Percentiles rank a stretch among this genome's conserved stretches.
Evolutionary conservation across 2,888 invertebrate genomes (phyloP).

Genomic region (Papilio elwesi): DNA sequence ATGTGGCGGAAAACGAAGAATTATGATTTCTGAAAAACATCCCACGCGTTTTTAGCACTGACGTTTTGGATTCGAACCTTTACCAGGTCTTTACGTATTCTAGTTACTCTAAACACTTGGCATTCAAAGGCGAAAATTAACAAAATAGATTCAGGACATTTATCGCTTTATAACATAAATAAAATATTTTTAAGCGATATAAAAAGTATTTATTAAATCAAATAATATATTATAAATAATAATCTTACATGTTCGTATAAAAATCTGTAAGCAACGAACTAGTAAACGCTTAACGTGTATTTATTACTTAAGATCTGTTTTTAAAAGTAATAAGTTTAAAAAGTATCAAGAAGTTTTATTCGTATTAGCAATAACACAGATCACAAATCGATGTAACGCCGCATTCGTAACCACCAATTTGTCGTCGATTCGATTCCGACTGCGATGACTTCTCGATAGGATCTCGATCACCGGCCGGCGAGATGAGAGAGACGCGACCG

Average conservation of each 20-base stretch:
- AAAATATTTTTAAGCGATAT: no score
- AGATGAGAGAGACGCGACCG: constrained; percentile 60
- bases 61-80: no score
- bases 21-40: no score
- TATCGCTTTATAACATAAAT: no score
- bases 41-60: no score
- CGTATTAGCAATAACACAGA: constrained; percentile 57
- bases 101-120: no score
- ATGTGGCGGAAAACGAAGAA: no score
- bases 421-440: constrained; percentile 70
- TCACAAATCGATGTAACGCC: constrained; percentile 68
- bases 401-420: constrained; percentile 60
- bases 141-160: no score
- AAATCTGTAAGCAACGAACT: not conserved
- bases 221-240: no score
- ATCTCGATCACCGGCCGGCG: constrained; percentile 54
- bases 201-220: no score
- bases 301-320: not conserved
- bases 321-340: not conserved
- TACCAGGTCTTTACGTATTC: no score
- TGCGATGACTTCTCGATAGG: constrained; percentile 61
- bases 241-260: not conserved
- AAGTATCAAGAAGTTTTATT: constrained; percentile 43
- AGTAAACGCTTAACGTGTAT: not conserved
- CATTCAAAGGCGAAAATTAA: no score